Conservation (phyloP, 2,888 invertebrate genomes). For the Nemoura dubitans region DNA sequence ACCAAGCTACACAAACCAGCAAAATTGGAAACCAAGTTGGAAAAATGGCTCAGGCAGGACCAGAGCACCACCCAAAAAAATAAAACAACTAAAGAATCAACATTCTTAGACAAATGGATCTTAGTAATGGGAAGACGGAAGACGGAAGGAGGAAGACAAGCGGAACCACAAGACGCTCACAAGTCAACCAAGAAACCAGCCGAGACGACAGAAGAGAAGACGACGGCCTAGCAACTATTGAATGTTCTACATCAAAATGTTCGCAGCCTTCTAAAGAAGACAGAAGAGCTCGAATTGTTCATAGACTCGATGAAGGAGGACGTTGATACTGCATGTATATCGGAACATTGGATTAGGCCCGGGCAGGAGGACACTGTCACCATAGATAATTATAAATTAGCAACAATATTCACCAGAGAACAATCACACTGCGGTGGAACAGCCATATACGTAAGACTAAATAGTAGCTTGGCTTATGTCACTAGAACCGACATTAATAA, state of each 20-base stretch:
- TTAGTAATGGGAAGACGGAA: not conserved
- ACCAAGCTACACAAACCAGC: too few relatives aligned
- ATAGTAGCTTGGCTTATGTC: too few relatives aligned
- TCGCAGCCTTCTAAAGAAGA: not conserved
- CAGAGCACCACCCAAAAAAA: too few relatives aligned
- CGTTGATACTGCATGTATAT: not conserved
- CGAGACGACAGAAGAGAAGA: not conserved
- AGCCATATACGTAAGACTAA: too few relatives aligned
- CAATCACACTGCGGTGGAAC: too few relatives aligned
- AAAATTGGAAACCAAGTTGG: too few relatives aligned
- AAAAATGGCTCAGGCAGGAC: too few relatives aligned
- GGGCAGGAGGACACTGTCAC: not conserved
- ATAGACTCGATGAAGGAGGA: not conserved
- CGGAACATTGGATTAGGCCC: conserved; percentile 10
- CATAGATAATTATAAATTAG: conserved; percentile 19
- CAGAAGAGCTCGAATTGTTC: not conserved
- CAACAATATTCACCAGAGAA: conserved; percentile 25
- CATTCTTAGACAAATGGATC: not conserved
- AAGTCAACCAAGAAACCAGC: not conserved
- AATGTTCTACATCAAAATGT: conserved; percentile 24
- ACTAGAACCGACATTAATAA: too few relatives aligned
- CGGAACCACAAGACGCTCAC: not conserved
- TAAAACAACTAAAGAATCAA: not conserved
- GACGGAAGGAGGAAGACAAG: not conserved
- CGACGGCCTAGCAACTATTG: not conserved